Conservation (phyloP, 2,888 invertebrate species). For the Pollenia griseotomentosa region DNA sequence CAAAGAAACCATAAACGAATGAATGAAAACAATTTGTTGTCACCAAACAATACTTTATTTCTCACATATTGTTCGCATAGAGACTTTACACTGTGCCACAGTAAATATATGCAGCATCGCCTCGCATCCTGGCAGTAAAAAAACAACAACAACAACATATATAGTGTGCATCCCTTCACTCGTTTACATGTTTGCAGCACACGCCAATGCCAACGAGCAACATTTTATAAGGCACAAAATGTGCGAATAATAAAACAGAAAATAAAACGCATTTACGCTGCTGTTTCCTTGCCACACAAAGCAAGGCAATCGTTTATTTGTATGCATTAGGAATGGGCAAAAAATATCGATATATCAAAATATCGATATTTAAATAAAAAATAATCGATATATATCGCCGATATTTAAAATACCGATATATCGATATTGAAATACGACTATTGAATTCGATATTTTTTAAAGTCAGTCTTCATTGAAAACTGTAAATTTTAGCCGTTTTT, state of each 20-base stretch:
- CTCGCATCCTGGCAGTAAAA: neutral
- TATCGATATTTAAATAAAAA: no score
- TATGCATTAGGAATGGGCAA: no score
- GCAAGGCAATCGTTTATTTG: slow-evolving; percentile 14
- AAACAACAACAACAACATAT: slow-evolving; percentile 23
- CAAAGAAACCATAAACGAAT: slow-evolving; percentile 57
- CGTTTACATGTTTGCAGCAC: slow-evolving; percentile 61
- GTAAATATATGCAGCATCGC: neutral
- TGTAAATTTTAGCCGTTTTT: no score
- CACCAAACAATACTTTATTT: slow-evolving; percentile 64
- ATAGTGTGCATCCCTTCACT: neutral
- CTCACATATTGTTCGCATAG: slow-evolving; percentile 55
- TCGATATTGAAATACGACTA: no score
- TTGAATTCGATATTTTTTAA: no score
- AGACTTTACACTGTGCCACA: neutral
- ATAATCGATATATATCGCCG: no score
- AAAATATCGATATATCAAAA: no score
- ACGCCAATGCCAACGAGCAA: slow-evolving; percentile 64
- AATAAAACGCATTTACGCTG: slow-evolving; percentile 50
- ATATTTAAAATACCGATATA: no score
- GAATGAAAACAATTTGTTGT: slow-evolving; percentile 71
- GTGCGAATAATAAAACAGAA: slow-evolving; percentile 50
- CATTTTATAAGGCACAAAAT: slow-evolving; percentile 55
- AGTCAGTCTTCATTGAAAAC: no score
- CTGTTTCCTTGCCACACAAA: slow-evolving; percentile 42